phyloP scores from a whole-genome alignment of 2,797 vertebrate species.

The Benthosema pterotum region DNA sequence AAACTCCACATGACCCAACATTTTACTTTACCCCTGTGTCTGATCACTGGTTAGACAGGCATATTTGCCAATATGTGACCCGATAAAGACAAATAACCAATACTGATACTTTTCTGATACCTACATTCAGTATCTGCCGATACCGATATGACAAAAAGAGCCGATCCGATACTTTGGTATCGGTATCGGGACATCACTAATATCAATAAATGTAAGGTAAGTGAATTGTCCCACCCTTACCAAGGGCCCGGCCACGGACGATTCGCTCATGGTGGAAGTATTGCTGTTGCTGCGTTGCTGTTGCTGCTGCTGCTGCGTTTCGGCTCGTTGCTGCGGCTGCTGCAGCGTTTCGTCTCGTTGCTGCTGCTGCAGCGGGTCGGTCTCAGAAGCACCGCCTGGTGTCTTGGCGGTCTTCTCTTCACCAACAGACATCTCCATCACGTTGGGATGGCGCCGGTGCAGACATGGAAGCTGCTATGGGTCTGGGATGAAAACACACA shows the following conservation, averaged over 20 bases:
- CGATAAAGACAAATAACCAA: too few species aligned
- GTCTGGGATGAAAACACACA: constrained; percentile 57
- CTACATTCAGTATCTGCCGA: too few species aligned
- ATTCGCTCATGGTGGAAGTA: constrained; percentile 51
- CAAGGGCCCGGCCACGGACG: constrained; percentile 50
- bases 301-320: constrained; percentile 54
- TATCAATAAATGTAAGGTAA: too few species aligned
- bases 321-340: constrained; percentile 54
- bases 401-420: constrained; percentile 84
- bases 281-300: constrained; percentile 48
- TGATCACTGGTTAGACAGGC: too few species aligned
- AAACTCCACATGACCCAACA: too few species aligned
- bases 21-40: too few species aligned
- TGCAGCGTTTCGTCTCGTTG: constrained; percentile 60
- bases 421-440: constrained; percentile 86
- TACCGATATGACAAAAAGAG: too few species aligned
- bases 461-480: constrained; percentile 46
- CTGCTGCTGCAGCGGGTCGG: constrained; percentile 45
- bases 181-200: too few species aligned
- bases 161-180: too few species aligned
- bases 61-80: too few species aligned
- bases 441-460: constrained; percentile 37
- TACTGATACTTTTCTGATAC: too few species aligned
- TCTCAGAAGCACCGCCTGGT: constrained; percentile 59
- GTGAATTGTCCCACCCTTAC: too few species aligned